Conservation (phyloP, 2,888 invertebrate genomes). For the Phengaris arion region DNA sequence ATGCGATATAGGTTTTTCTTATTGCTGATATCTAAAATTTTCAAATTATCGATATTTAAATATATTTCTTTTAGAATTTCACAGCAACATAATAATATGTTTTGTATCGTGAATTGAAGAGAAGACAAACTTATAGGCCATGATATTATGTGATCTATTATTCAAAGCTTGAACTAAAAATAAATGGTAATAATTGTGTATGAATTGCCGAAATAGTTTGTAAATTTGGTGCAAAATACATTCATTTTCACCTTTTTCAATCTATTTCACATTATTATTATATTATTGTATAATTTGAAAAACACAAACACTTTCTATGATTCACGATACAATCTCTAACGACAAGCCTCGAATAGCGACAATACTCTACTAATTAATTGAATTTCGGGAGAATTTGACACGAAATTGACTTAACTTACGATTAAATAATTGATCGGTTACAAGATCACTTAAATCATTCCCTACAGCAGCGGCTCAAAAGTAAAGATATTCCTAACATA, state of each 20-base stretch:
- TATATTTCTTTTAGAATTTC: slow-evolving; percentile 32
- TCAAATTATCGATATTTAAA: slow-evolving; percentile 34
- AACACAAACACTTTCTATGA: slow-evolving; percentile 38
- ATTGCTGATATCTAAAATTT: slow-evolving; percentile 54
- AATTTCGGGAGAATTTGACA: slow-evolving; percentile 80
- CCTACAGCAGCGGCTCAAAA: slow-evolving; percentile 30
- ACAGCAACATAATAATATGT: slow-evolving; percentile 32
- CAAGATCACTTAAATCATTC: slow-evolving; percentile 38
- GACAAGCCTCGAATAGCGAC: slow-evolving; percentile 50
- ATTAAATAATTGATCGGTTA: slow-evolving; percentile 38
- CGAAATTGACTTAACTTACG: slow-evolving; percentile 76
- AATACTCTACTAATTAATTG: slow-evolving; percentile 73
- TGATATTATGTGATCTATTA: background rate
- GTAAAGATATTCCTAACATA: background rate
- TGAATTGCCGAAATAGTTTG: no score
- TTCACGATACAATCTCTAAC: slow-evolving; percentile 54
- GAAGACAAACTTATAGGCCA: background rate
- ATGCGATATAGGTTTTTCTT: slow-evolving; percentile 67
- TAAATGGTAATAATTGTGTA: no score
- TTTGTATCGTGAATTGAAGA: slow-evolving; percentile 42
- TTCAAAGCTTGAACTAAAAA: no score
- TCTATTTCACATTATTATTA: no score
- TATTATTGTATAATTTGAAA: background rate
- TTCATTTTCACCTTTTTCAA: no score
- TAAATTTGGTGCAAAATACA: no score